Base-by-base conservation (phyloP, 2,113 vertebrate genomes). In the Tragelaphus imberbis region DNA sequence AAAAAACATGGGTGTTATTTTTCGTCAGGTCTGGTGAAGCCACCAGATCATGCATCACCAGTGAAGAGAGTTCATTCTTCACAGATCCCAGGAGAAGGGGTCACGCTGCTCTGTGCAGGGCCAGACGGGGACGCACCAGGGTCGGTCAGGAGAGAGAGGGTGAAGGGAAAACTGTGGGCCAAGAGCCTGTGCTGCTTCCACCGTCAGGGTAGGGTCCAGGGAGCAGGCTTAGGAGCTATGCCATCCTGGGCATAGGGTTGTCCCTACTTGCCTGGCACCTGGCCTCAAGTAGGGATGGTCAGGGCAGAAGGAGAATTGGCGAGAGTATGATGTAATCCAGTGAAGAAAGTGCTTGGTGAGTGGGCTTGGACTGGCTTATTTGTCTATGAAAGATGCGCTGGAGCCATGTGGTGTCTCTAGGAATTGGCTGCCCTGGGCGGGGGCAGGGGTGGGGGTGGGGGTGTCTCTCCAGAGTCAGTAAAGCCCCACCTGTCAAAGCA, bases 351-450 rank as follows among this genome's bases (percentile, higher is more conserved):
- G 33, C 51, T 9, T 4, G 16, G 59, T 30, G 3, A 16, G 30
- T 28, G 61, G 51, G 77, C 6, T 58, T 5, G 3, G 33, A 16
- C 10, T 17, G 65, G 21, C 7, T 9, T 10, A 14, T 10, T 6
- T n/a, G n/a, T 27, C 8, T 3, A 6, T 44, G 58, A 19, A 44
- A n/a, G 21, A 9, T 21, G 8, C 0, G 0, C 84, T 7, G 23
- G 44, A 13, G 56, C 51, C 71, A 25, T 6, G 23, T 0, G 1
- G 5, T 2, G 0, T n/a, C 17, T 44, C 63, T 8, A 2, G 14
- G 71, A 5, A 8, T 1, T 4, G 7, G 47, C 71, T 5, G 7
- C 27, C n/a, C 30, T 5, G 2, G 47, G 12, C 19, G 0, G n/a
- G 19, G 9, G 68, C 6, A 5, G 3, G 6, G 68, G 44, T 23